These are phyloP conservation scores for Ispidina picta DNA, from an alignment of 2,797 vertebrate genomes.

Conservation along the genomic window DNA sequence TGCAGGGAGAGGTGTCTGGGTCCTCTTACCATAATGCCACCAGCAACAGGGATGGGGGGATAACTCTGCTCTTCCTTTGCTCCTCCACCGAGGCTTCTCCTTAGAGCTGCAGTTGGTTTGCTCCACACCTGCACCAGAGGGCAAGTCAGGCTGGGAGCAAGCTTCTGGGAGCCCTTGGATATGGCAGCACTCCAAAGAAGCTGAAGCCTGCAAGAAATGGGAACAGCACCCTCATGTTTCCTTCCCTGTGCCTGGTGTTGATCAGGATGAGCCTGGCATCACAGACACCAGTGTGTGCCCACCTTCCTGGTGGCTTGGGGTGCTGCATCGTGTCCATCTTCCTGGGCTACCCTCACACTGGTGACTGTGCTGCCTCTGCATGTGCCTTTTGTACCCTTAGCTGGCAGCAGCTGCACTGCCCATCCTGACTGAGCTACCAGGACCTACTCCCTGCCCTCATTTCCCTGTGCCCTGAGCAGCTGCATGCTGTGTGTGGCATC, in stretches of 20 bases:
- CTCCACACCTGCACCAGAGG: not conserved
- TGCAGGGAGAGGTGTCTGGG: not conserved
- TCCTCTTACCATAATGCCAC: not conserved
- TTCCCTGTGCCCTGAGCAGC: not conserved
- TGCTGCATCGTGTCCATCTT: no score
- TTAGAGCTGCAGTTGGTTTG: not conserved
- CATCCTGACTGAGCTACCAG: not conserved
- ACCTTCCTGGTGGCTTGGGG: not conserved
- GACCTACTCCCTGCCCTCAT: not conserved
- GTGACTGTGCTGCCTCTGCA: not conserved
- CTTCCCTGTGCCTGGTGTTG: not conserved
- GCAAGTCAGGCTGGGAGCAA: not conserved
- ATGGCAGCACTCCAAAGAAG: not conserved
- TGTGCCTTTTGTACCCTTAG: not conserved
- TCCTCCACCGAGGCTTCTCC: not conserved
- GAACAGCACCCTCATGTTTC: not conserved
- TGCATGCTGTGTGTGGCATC: rapidly evolving
- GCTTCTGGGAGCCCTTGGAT: not conserved
- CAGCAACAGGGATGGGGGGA: not conserved
- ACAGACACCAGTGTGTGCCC: rapidly evolving
- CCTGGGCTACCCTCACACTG: not conserved
- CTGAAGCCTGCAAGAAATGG: not conserved
- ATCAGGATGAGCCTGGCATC: not conserved
- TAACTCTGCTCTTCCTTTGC: not conserved
- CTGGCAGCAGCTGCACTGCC: not conserved